Percentiles rank a stretch among this genome's conserved stretches.
These are phyloP conservation scores for Axea sp. DNA, from an alignment of 2,888 invertebrate genomes.

Conservation along the genomic window DNA sequence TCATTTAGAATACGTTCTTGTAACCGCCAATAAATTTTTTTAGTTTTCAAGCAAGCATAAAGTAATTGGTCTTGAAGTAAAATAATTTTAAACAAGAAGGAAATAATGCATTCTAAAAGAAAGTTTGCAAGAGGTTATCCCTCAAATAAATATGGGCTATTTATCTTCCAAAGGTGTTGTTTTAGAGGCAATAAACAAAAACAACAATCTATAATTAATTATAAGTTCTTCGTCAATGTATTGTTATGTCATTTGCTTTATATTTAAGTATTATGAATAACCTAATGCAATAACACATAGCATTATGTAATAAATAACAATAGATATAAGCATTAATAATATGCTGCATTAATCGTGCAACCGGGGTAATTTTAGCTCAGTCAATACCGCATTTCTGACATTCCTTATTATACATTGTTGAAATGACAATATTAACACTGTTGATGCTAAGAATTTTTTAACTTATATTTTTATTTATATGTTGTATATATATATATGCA, in stretches of 20 bases:
- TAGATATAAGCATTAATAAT: slow-evolving; percentile 17
- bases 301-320: slow-evolving; percentile 38
- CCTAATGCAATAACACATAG: slow-evolving; percentile 37
- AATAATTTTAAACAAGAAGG: no score
- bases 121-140: slow-evolving; percentile 29
- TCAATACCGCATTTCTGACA: slow-evolving; percentile 3
- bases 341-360: slow-evolving; percentile 14
- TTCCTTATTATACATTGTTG: background rate
- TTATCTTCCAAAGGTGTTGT: no score
- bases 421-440: slow-evolving; percentile 13
- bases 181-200: slow-evolving; percentile 13
- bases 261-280: slow-evolving; percentile 37
- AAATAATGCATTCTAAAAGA: no score
- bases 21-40: no score
- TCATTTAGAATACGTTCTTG: no score
- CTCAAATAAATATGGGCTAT: no score
- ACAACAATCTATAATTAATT: background rate
- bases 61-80: no score
- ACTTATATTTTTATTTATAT: no score
- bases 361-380: slow-evolving; percentile 12
- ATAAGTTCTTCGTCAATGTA: no score
- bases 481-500: no score
- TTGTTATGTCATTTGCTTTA: slow-evolving; percentile 23
- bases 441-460: background rate
- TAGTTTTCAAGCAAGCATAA: no score